These are phyloP conservation scores for Catalaphyllia jardinei DNA, from an alignment of 64 coral and sea anemone species.

Conservation along the genomic window DNA sequence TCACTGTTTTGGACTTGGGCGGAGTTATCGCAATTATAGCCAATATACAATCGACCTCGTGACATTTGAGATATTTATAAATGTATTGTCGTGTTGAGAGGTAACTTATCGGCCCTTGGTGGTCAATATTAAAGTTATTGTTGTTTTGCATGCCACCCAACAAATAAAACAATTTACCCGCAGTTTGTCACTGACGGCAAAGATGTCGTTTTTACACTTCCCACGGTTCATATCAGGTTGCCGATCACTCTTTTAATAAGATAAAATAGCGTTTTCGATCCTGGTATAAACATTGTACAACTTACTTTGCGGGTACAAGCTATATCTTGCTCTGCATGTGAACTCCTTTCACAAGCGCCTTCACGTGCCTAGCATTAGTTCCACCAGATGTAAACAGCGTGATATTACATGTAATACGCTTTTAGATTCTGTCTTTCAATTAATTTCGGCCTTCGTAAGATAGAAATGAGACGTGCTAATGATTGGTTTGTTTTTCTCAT, in stretches of 20 bases:
- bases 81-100: not conserved
- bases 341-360: not conserved
- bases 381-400: not conserved
- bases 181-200: not conserved
- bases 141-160: not conserved
- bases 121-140: not conserved
- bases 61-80: not conserved
- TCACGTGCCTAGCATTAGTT: not conserved
- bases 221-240: not conserved
- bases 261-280: too few species aligned
- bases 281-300: too few species aligned
- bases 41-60: conserved; percentile 2
- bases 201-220: not conserved
- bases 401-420: not conserved
- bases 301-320: not conserved
- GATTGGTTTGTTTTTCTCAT: not conserved
- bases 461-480: not conserved
- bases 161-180: not conserved
- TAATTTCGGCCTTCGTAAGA: not conserved
- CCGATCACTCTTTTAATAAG: too few species aligned
- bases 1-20: not conserved
- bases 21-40: not conserved
- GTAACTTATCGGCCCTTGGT: not conserved
- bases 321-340: not conserved
- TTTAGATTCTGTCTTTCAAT: not conserved